phyloP scores from a whole-genome alignment of 2,888 invertebrate species.

The Steinernema hermaphroditum region DNA sequence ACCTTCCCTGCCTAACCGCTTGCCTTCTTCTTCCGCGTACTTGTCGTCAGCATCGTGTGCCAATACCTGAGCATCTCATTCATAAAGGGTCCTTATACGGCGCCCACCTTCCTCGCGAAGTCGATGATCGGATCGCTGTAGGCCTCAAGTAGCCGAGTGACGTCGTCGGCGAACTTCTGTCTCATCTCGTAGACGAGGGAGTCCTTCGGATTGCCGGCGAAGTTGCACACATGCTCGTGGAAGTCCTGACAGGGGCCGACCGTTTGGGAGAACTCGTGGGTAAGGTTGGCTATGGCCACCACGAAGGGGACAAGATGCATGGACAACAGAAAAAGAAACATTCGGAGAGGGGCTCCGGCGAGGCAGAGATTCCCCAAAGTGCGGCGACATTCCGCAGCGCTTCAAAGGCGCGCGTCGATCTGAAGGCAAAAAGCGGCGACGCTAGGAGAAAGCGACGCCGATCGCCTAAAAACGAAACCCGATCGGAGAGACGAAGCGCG shows the following conservation, averaged over 20 bases:
- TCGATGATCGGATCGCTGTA: slow-evolving; percentile 4
- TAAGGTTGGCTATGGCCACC: no score
- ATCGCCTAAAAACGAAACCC: background rate
- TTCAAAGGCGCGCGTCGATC: no score
- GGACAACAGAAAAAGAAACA: background rate
- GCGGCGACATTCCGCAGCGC: no score
- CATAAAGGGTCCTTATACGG: background rate
- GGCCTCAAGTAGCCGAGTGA: background rate
- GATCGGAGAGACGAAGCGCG: background rate
- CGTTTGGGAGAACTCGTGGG: background rate
- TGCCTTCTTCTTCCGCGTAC: slow-evolving; percentile 3
- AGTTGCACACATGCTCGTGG: slow-evolving; percentile 24
- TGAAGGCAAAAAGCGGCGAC: no score
- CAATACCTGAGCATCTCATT: background rate
- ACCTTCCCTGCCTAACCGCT: background rate
- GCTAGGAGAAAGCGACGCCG: no score
- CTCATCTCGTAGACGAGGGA: background rate
- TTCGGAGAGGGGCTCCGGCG: background rate
- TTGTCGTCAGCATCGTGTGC: background rate
- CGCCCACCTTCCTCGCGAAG: slow-evolving; percentile 1
- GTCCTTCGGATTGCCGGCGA: background rate
- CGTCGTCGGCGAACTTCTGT: background rate
- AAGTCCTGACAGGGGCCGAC: slow-evolving; percentile 1
- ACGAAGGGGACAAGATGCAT: no score
- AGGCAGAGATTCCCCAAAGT: no score